Percentiles rank a stretch among this genome's conserved stretches.
These are phyloP conservation scores for Agonopterix heracliana DNA, from an alignment of 2,888 invertebrate genomes.

Conservation along the genomic window DNA sequence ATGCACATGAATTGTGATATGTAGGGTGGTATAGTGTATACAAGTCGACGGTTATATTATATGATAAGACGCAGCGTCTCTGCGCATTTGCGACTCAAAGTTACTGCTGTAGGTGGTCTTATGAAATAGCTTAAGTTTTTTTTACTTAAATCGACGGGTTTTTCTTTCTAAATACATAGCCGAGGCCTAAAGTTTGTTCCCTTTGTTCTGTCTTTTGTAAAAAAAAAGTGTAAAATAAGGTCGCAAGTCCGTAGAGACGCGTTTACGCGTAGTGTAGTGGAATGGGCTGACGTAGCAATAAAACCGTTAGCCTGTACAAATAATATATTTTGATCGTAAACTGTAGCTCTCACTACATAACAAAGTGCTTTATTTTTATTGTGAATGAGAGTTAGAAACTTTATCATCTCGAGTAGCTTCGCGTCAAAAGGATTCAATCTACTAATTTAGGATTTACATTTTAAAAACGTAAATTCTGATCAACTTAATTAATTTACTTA, in stretches of 20 bases:
- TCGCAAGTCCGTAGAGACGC: constrained; percentile 40
- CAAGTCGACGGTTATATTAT: not conserved
- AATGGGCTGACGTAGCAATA: constrained; percentile 28
- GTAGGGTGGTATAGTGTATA: not conserved
- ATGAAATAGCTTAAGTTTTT: constrained; percentile 13
- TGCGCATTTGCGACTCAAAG: constrained; percentile 28
- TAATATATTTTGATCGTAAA: constrained; percentile 50
- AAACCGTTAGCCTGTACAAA: constrained; percentile 52
- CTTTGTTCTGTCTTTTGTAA: constrained; percentile 3
- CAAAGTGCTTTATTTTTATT: constrained; percentile 58
- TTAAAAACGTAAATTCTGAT: too few relatives aligned
- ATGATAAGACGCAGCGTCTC: constrained; percentile 15
- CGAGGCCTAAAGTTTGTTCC: constrained; percentile 24
- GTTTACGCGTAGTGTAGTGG: constrained; percentile 18
- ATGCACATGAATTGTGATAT: too few relatives aligned
- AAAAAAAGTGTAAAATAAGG: not conserved
- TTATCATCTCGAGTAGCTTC: constrained; percentile 22
- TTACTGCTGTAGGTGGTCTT: constrained; percentile 14
- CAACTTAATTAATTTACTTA: too few relatives aligned
- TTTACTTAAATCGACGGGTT: constrained; percentile 14
- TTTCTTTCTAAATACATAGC: constrained; percentile 7
- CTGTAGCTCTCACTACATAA: constrained; percentile 42
- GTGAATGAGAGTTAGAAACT: constrained; percentile 33
- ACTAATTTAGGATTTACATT: not conserved
- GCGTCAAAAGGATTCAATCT: constrained; percentile 22